phyloP scores from a whole-genome alignment of 2,797 vertebrate species.

The Potorous gilbertii region DNA sequence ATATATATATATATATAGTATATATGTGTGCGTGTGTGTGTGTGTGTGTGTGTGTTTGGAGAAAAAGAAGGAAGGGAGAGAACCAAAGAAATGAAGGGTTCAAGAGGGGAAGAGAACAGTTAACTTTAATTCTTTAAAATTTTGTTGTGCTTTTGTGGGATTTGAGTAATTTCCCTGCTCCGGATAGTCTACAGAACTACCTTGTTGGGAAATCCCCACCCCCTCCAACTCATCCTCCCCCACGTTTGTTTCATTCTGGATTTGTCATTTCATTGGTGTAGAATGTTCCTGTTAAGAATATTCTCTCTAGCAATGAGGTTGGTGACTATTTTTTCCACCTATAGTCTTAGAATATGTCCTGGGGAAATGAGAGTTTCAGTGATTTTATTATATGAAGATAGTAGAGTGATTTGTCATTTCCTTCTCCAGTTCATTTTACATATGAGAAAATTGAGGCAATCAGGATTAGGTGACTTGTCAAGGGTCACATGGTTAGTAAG shows the following conservation, averaged over 20 bases:
- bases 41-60: background rate
- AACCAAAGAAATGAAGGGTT: background rate
- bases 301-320: no score
- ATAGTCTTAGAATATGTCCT: background rate
- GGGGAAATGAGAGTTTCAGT: no score
- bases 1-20: no score
- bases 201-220: background rate
- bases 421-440: no score
- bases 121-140: no score
- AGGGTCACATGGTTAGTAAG: no score
- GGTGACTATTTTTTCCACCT: background rate
- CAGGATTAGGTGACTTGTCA: no score
- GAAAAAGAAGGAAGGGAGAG: background rate
- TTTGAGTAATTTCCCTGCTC: constrained; percentile 2
- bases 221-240: fast-evolving
- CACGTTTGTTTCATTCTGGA: background rate
- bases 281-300: no score
- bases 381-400: background rate
- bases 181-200: constrained; percentile 2
- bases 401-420: background rate
- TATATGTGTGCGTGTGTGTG: no score
- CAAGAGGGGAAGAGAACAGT: no score
- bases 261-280: no score
- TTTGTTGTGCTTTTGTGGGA: background rate
- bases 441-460: no score